Percentiles rank a stretch among this genome's conserved stretches.
phyloP scores from a whole-genome alignment of 2,888 invertebrate genomes.

The Aethes cnicana region DNA sequence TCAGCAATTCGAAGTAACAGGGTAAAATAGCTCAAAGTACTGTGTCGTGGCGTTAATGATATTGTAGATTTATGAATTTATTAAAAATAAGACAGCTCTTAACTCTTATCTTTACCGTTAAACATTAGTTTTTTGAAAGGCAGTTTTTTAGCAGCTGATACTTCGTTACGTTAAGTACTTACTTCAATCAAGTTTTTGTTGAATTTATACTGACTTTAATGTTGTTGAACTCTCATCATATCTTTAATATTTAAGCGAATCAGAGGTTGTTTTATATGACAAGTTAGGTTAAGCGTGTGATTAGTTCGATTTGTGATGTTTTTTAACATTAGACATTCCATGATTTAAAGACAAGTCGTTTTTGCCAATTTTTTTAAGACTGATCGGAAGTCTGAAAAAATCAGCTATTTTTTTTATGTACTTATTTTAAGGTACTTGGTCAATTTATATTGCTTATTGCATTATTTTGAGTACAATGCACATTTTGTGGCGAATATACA shows the following conservation, averaged over 20 bases:
- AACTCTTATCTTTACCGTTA: background rate
- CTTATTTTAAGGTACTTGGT: slow-evolving; percentile 41
- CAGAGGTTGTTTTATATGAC: slow-evolving; percentile 36
- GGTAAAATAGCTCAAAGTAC: slow-evolving; percentile 31
- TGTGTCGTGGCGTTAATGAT: slow-evolving; percentile 21
- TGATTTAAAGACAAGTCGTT: slow-evolving; percentile 61
- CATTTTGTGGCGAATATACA: slow-evolving; percentile 53
- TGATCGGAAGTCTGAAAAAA: slow-evolving; percentile 63
- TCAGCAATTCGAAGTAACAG: slow-evolving; percentile 27
- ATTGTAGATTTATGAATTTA: slow-evolving; percentile 26
- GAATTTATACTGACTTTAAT: slow-evolving; percentile 62
- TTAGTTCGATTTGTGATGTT: slow-evolving; percentile 63
- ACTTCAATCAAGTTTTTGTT: slow-evolving; percentile 48
- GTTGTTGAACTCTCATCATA: slow-evolving; percentile 65
- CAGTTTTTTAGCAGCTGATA: slow-evolving; percentile 41
- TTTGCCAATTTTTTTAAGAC: slow-evolving; percentile 63
- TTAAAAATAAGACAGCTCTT: slow-evolving; percentile 22
- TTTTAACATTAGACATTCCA: slow-evolving; percentile 72
- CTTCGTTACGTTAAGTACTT: slow-evolving; percentile 38
- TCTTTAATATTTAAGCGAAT: slow-evolving; percentile 46
- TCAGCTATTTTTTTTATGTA: slow-evolving; percentile 42
- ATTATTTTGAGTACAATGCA: slow-evolving; percentile 65
- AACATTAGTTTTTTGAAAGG: slow-evolving; percentile 31
- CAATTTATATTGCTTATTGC: slow-evolving; percentile 36
- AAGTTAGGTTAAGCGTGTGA: slow-evolving; percentile 41